Conservation (phyloP, 1,140 invertebrate genomes). For the Armadillidium nasatum region DNA sequence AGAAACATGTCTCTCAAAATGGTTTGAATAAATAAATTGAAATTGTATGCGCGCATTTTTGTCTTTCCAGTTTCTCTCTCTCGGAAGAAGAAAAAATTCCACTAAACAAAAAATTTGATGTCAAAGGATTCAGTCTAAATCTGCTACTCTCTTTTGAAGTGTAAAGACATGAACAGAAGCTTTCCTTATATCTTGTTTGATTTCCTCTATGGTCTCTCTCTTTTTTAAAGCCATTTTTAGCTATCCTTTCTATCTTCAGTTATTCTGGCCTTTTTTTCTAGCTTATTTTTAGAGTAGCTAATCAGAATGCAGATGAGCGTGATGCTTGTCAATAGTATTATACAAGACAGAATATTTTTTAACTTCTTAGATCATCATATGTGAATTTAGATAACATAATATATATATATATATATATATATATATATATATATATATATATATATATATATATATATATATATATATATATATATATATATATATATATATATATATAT, state of each 20-base stretch:
- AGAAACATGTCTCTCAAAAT: neutral
- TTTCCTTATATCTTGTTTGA: neutral
- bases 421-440: neutral
- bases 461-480: constrained; percentile 15
- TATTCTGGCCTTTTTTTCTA: neutral
- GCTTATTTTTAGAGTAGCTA: neutral
- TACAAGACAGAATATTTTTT: neutral
- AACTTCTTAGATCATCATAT: neutral
- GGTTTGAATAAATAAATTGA: too few relatives aligned
- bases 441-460: constrained; percentile 5
- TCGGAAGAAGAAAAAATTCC: too few relatives aligned
- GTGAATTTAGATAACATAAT: neutral
- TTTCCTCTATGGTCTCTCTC: neutral
- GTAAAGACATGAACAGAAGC: neutral
- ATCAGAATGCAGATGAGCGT: constrained; percentile 4
- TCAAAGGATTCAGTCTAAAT: neutral
- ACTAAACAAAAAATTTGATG: too few relatives aligned
- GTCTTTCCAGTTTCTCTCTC: too few relatives aligned
- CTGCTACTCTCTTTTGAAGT: neutral
- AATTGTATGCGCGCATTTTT: too few relatives aligned
- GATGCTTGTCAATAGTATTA: neutral
- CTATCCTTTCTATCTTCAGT: neutral
- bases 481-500: neutral
- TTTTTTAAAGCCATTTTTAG: neutral
- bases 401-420: constrained; percentile 15